Percentiles rank a stretch among this genome's conserved stretches.
Conservation (phyloP, 2,888 invertebrate species). For the Pollenia angustigena region DNA sequence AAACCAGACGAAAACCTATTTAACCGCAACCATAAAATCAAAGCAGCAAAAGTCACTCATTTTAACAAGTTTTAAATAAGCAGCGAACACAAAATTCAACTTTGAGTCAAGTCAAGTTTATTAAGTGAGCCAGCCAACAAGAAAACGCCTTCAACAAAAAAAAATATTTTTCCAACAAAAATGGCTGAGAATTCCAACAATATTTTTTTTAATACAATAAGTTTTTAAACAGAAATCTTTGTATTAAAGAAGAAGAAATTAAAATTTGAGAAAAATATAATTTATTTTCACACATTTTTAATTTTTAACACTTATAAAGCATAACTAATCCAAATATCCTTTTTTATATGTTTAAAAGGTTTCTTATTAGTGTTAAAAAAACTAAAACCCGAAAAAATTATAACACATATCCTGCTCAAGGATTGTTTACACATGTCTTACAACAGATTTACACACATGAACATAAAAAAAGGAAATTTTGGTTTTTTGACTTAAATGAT, state of each 20-base stretch:
- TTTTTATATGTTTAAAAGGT: constrained; percentile 44
- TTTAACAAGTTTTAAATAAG: constrained; percentile 59
- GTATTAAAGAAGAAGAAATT: constrained; percentile 15
- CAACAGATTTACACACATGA: constrained; percentile 30
- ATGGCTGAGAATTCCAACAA: constrained; percentile 48
- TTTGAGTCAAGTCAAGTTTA: constrained; percentile 38
- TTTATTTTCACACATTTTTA: constrained; percentile 59
- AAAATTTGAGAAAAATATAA: constrained; percentile 27
- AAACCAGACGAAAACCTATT: constrained; percentile 44
- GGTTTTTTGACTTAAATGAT: constrained; percentile 45
- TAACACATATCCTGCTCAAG: constrained; percentile 62
- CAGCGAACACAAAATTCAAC: constrained; percentile 10
- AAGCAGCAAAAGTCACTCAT: constrained; percentile 62
- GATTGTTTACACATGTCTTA: constrained; percentile 41
- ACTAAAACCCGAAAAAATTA: constrained; percentile 23
- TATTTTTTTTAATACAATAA: neutral
- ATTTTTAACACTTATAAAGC: constrained; percentile 66
- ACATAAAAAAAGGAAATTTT: constrained; percentile 21
- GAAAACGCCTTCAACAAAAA: constrained; percentile 54
- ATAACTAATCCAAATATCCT: constrained; percentile 68
- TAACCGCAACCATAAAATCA: constrained; percentile 33
- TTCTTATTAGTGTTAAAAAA: constrained; percentile 19
- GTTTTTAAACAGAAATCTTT: neutral
- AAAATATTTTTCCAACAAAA: constrained; percentile 29
- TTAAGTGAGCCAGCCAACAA: constrained; percentile 30